These are phyloP conservation scores for Malurus leucopterus DNA, from an alignment of 2,797 vertebrate species.

Conservation along the genomic window DNA sequence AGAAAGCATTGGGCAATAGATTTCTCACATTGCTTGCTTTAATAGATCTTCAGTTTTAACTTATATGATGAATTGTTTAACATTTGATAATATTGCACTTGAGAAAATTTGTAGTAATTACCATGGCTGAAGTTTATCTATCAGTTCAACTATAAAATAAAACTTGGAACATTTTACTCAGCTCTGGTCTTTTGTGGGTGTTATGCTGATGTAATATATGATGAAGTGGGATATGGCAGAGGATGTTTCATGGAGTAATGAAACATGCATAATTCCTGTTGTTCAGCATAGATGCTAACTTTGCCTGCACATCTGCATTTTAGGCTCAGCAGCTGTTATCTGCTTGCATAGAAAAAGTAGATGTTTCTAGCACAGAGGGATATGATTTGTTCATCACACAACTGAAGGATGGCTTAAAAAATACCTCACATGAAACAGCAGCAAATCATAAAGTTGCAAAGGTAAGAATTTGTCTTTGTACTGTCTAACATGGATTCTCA, in stretches of 20 bases:
- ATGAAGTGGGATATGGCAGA: not conserved
- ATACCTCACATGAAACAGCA: conserved; percentile 98
- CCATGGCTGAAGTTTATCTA: not conserved
- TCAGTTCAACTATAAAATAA: not conserved
- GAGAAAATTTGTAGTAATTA: not conserved
- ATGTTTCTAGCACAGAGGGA: conserved; percentile 93
- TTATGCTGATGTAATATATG: not conserved
- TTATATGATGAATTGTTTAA: not conserved
- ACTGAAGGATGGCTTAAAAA: conserved; percentile 97
- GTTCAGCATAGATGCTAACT: not conserved
- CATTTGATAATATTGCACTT: not conserved
- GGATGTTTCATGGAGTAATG: not conserved
- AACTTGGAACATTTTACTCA: not conserved
- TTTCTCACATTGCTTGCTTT: not conserved
- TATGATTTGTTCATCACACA: conserved; percentile 95
- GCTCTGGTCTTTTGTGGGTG: not conserved
- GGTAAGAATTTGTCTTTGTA: conserved; percentile 72
- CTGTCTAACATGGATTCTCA: not conserved
- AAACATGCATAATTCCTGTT: not conserved
- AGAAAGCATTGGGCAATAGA: not conserved
- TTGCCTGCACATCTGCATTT: conserved; percentile 15
- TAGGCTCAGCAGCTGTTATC: conserved; percentile 96
- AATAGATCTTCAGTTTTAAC: not conserved
- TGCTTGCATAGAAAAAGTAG: conserved; percentile 95
- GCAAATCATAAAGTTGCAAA: conserved; percentile 99